Percentiles rank a stretch among this genome's conserved stretches.
phyloP scores from a whole-genome alignment of 2,888 invertebrate species.

The Melieria omissa region DNA sequence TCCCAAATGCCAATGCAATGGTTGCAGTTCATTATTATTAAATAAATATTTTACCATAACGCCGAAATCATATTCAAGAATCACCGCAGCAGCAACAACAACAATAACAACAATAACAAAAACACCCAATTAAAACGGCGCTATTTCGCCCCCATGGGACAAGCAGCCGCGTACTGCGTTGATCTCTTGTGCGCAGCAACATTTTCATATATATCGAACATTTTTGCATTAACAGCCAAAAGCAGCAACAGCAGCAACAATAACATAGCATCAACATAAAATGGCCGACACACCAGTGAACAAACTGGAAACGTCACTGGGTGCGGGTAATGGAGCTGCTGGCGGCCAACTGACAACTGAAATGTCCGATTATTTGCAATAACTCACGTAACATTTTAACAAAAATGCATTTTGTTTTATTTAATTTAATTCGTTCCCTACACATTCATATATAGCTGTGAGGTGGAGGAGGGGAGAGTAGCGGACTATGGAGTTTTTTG shows the following conservation, averaged over 20 bases:
- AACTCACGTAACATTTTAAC: constrained; percentile 50
- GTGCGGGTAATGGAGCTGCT: constrained; percentile 19
- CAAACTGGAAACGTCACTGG: not conserved
- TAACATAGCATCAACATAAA: too few relatives aligned
- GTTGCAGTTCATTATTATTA: too few relatives aligned
- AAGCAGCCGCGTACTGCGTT: not conserved
- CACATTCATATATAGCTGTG: constrained; percentile 38
- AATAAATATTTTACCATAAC: too few relatives aligned
- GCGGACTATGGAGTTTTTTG: constrained; percentile 25
- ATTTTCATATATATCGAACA: constrained; percentile 5
- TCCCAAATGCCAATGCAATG: too few relatives aligned
- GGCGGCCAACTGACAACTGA: constrained; percentile 63
- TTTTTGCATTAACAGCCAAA: constrained; percentile 18
- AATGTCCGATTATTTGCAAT: constrained; percentile 65
- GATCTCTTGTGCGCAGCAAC: not conserved
- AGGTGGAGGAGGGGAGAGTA: constrained; percentile 32
- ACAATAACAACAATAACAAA: too few relatives aligned
- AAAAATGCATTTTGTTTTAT: constrained; percentile 37
- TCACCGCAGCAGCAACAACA: too few relatives aligned
- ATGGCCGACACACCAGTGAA: not conserved
- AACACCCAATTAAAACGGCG: too few relatives aligned
- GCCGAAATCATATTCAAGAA: too few relatives aligned
- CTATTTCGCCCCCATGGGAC: too few relatives aligned
- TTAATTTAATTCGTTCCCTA: constrained; percentile 27
- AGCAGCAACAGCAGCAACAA: not conserved